A percentile compares a stretch with the other conserved stretches of the same genome.
Evolutionary conservation across 2,113 vertebrate species (phyloP).

Genomic region (Anguilla japonica): DNA sequence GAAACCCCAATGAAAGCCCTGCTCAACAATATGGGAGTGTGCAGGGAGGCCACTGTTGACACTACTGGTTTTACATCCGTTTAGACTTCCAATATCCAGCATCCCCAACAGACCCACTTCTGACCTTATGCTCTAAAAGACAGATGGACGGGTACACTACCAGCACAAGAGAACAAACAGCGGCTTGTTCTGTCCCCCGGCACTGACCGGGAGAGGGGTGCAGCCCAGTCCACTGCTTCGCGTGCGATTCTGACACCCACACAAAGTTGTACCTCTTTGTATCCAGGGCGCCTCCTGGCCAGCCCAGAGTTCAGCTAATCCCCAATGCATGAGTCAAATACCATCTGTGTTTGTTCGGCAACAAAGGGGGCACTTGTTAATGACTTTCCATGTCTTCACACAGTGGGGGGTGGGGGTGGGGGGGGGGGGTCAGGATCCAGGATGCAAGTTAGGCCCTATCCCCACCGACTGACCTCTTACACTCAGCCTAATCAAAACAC

Average conservation of each 20-base stretch:
- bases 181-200: conserved; percentile 55
- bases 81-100: not conserved
- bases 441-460: conserved; percentile 40
- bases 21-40: not conserved
- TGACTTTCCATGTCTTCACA: conserved; percentile 74
- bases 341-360: conserved; percentile 74
- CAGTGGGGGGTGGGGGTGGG: conserved; percentile 43
- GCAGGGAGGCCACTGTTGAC: conserved; percentile 19
- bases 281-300: conserved; percentile 53
- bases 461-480: conserved; percentile 30
- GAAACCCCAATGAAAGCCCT: not conserved
- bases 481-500: conserved; percentile 35
- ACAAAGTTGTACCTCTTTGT: conserved; percentile 51
- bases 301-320: conserved; percentile 69
- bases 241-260: conserved; percentile 38
- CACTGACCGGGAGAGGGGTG: conserved; percentile 15
- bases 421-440: conserved; percentile 37
- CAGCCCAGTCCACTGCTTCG: conserved; percentile 15
- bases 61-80: conserved; percentile 55
- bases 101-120: conserved; percentile 57
- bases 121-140: conserved; percentile 68
- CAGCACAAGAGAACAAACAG: conserved; percentile 62
- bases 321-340: conserved; percentile 76
- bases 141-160: conserved; percentile 59
- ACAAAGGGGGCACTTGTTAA: conserved; percentile 79